Percentiles rank a stretch among this genome's conserved stretches.
phyloP scores from a whole-genome alignment of 2,113 vertebrate species.

The Ranitomeya variabilis region DNA sequence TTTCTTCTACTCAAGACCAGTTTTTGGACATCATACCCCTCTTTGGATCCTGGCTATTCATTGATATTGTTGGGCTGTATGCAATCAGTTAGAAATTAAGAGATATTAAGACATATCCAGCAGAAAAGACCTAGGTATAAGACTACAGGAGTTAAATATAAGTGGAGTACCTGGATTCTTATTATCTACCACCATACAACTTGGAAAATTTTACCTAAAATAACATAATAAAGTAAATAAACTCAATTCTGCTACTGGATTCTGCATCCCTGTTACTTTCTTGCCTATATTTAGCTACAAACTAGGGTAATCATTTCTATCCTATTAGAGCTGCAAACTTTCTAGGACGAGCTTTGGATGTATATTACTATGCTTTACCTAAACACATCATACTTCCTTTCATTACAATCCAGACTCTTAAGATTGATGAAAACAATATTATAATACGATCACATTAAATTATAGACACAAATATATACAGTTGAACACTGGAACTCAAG shows the following conservation, averaged over 20 bases:
- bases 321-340: neutral
- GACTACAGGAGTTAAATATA: too few species aligned
- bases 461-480: slow-evolving; percentile 10
- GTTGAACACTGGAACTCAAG: neutral
- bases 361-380: neutral
- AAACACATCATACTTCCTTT: neutral
- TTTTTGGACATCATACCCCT: too few species aligned
- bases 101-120: too few species aligned
- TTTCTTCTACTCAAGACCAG: too few species aligned
- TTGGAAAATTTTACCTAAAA: neutral
- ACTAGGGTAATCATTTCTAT: neutral
- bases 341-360: neutral
- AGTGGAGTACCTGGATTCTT: neutral
- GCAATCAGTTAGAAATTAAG: too few species aligned
- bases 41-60: too few species aligned
- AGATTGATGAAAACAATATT: neutral
- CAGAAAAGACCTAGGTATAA: too few species aligned
- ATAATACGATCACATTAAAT: neutral
- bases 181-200: neutral
- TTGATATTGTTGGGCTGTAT: too few species aligned
- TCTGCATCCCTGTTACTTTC: neutral
- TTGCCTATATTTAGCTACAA: neutral
- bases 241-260: neutral
- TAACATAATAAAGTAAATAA: too few species aligned
- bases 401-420: neutral